Evolutionary conservation across 2,888 invertebrate genomes (phyloP).

Genomic region (Dicycla oo): DNA sequence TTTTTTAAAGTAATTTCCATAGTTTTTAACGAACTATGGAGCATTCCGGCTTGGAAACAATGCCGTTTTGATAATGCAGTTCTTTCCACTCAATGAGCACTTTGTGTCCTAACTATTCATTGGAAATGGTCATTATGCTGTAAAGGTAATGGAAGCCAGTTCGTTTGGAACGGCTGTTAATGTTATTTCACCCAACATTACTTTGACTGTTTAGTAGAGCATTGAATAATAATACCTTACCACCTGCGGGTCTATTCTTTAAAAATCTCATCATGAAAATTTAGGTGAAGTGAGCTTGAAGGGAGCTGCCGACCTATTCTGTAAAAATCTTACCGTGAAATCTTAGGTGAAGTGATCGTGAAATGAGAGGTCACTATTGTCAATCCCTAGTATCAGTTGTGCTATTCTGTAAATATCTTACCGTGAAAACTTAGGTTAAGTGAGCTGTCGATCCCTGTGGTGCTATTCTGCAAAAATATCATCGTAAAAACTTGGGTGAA

Average conservation of each 20-base stretch:
- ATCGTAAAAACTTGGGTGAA: not conserved
- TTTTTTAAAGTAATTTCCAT: slow-evolving; percentile 16
- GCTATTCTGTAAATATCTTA: no score
- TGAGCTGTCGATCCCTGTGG: no score
- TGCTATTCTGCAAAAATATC: not conserved
- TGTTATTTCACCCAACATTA: not conserved
- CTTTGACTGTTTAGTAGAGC: not conserved
- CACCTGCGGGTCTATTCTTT: no score
- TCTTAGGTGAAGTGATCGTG: no score
- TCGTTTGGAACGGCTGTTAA: slow-evolving; percentile 11
- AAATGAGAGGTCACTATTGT: no score
- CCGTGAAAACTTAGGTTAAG: no score
- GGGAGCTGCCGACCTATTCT: no score
- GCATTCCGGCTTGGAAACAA: slow-evolving; percentile 41
- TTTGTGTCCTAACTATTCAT: slow-evolving; percentile 52
- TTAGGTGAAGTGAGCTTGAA: no score
- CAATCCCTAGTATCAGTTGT: no score
- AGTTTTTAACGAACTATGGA: slow-evolving; percentile 9
- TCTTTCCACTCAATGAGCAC: slow-evolving; percentile 53
- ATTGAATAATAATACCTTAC: not conserved
- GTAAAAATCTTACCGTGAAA: no score
- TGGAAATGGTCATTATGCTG: slow-evolving; percentile 38
- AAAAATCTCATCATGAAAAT: no score
- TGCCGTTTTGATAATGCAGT: slow-evolving; percentile 32
- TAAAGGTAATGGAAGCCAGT: slow-evolving; percentile 12